Percentiles rank a stretch among this genome's conserved stretches.
Evolutionary conservation across 2,888 invertebrate genomes (phyloP).

Genomic region (Cecidostiba fungosa): DNA sequence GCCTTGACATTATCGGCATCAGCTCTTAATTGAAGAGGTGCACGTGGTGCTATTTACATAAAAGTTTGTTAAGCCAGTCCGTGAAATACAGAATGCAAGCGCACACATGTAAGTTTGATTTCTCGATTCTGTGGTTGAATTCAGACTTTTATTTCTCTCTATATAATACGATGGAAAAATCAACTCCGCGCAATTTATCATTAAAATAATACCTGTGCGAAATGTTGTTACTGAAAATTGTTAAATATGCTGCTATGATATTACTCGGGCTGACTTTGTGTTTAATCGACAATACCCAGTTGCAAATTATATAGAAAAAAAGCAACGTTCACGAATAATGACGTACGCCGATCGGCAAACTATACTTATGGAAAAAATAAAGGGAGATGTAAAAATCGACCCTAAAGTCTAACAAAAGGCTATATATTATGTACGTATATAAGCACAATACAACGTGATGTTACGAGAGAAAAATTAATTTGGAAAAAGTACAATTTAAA

Average conservation of each 20-base stretch:
- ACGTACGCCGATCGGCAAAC: constrained; percentile 1
- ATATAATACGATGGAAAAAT: neutral
- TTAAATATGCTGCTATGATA: constrained; percentile 38
- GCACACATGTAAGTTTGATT: constrained; percentile 13
- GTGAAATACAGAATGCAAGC: constrained; percentile 54
- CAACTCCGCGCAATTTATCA: neutral
- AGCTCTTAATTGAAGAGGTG: constrained; percentile 52
- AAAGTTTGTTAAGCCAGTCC: constrained; percentile 59
- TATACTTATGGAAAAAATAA: constrained; percentile 1
- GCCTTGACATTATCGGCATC: constrained; percentile 60
- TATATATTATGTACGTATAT: neutral
- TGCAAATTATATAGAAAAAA: constrained; percentile 39
- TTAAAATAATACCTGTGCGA: neutral
- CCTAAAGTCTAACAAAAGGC: neutral
- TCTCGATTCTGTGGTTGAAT: neutral
- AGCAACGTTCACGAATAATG: constrained; percentile 29
- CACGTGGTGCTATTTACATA: constrained; percentile 59
- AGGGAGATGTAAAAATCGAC: constrained; percentile 7
- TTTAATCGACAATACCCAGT: constrained; percentile 60
- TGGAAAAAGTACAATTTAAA: neutral
- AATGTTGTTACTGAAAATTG: neutral
- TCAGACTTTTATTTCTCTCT: neutral
- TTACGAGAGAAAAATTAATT: constrained; percentile 29
- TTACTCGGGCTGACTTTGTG: constrained; percentile 60
- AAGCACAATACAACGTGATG: constrained; percentile 12